phyloP scores from a whole-genome alignment of 1,140 invertebrate species.

The Drosophila watanabei region DNA sequence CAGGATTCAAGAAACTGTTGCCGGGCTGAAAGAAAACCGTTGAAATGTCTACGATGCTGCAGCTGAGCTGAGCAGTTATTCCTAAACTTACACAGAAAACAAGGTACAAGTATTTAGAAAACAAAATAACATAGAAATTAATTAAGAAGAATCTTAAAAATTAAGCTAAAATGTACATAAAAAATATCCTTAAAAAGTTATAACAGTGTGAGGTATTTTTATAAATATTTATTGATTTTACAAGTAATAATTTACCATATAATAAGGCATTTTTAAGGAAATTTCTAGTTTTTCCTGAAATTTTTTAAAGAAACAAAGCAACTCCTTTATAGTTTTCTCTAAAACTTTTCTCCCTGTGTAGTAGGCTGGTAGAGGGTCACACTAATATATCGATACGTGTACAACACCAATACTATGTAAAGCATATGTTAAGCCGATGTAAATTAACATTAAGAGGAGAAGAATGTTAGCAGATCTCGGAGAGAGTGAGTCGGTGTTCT shows the following conservation, averaged over 20 bases:
- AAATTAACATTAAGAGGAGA: too few species aligned
- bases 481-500: too few species aligned
- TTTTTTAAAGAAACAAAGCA: not conserved
- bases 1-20: slow-evolving; percentile 35
- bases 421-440: too few species aligned
- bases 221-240: not conserved
- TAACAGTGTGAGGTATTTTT: not conserved
- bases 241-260: too few species aligned
- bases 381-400: too few species aligned
- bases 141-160: not conserved
- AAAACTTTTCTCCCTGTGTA: slow-evolving; percentile 6
- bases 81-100: not conserved
- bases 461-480: too few species aligned
- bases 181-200: not conserved
- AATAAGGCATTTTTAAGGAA: not conserved
- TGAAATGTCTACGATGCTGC: slow-evolving; percentile 26
- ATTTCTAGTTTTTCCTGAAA: too few species aligned
- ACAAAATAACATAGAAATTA: not conserved
- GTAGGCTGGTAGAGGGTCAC: too few species aligned
- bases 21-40: slow-evolving; percentile 26
- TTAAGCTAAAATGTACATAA: not conserved
- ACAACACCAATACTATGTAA: too few species aligned
- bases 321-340: not conserved
- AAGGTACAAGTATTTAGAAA: too few species aligned
- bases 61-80: not conserved